Evolutionary conservation across 2,888 invertebrate species (phyloP).

Genomic region (Aplocera efformata): DNA sequence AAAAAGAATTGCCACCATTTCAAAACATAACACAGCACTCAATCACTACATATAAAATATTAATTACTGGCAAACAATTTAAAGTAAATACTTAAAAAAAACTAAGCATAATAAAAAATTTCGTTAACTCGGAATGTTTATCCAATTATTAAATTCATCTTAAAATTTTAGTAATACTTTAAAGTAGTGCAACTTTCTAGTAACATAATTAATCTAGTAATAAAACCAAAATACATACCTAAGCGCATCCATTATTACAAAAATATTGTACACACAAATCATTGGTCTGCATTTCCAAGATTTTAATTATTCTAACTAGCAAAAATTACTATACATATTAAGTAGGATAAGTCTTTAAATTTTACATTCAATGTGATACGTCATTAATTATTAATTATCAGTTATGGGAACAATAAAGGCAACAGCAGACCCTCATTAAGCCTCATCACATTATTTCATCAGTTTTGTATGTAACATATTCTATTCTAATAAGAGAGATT

Average conservation of each 20-base stretch:
- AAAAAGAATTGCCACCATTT: slow-evolving; percentile 42
- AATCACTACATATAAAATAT: slow-evolving; percentile 47
- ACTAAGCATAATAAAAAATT: slow-evolving; percentile 23
- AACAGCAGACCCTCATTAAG: background rate
- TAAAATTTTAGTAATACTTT: slow-evolving; percentile 37
- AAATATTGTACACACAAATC: slow-evolving; percentile 2
- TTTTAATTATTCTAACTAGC: slow-evolving; percentile 1
- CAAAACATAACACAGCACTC: slow-evolving; percentile 60
- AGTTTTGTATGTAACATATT: slow-evolving; percentile 1
- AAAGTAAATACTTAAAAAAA: slow-evolving; percentile 20
- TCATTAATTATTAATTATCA: background rate
- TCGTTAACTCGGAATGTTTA: slow-evolving; percentile 46
- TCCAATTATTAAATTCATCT: slow-evolving; percentile 37
- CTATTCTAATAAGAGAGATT: background rate
- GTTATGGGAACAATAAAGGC: slow-evolving; percentile 2
- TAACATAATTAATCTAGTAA: too few relatives aligned
- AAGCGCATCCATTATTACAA: background rate
- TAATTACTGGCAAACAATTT: slow-evolving; percentile 40
- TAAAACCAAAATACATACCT: slow-evolving; percentile 3
- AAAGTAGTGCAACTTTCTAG: background rate
- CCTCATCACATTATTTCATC: slow-evolving; percentile 7
- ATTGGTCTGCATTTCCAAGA: slow-evolving; percentile 8
- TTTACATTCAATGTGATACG: too few relatives aligned
- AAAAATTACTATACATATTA: background rate
- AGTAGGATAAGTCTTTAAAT: too few relatives aligned